These are phyloP conservation scores for Catajapyx aquilonaris DNA, from an alignment of 1,140 invertebrate genomes.

Conservation along the genomic window DNA sequence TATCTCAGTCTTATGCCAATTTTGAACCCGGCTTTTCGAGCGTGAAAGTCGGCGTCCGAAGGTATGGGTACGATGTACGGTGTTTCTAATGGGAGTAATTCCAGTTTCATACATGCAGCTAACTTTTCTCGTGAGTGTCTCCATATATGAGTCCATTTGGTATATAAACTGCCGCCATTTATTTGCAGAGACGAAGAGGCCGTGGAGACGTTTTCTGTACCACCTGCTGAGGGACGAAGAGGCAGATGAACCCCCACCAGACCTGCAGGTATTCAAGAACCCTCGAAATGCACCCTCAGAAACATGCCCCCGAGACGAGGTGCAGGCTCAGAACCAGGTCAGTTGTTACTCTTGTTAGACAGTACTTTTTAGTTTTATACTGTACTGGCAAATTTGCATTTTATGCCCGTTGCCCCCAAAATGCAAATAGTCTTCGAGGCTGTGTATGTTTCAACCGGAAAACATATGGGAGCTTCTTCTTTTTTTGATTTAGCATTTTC, in stretches of 20 bases:
- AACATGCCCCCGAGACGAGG: conserved; percentile 59
- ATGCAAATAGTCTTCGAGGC: not conserved
- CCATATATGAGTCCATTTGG: too few species aligned
- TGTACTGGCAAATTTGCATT: not conserved
- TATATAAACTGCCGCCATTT: too few species aligned
- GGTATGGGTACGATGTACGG: too few species aligned
- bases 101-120: too few species aligned
- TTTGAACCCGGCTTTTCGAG: too few species aligned
- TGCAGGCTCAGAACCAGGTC: conserved; percentile 29
- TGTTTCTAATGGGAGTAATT: too few species aligned
- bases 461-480: not conserved
- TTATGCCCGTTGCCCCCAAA: not conserved
- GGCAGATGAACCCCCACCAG: not conserved
- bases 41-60: too few species aligned
- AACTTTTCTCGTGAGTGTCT: too few species aligned
- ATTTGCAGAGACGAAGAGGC: too few species aligned
- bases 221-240: not conserved
- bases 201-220: not conserved
- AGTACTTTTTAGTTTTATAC: not conserved
- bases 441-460: not conserved
- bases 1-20: too few species aligned
- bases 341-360: conserved; percentile 8
- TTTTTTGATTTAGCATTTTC: not conserved
- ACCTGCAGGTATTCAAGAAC: conserved; percentile 48
- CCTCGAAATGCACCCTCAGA: conserved; percentile 67